Base-by-base conservation (phyloP, 2,888 invertebrate genomes). In the Drosophila hamatofila region DNA sequence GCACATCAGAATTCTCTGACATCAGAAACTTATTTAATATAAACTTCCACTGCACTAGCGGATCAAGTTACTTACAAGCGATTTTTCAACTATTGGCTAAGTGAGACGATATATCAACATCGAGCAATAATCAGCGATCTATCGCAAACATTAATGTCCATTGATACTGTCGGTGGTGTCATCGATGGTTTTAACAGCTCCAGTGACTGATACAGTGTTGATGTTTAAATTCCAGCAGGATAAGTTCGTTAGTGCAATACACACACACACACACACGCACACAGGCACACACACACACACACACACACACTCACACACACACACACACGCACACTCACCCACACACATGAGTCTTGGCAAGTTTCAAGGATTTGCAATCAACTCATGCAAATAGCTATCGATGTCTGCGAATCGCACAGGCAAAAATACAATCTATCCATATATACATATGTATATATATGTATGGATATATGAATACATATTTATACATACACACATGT, bases 311-410 rank as follows among this genome's bases (percentile, higher is more conserved):
- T 51, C 78, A 57, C 64, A 72, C 52, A 23, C 51, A 14, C 33
- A 33, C 14, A 18, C 18, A 12, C 27, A n/a, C 27, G 35, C 68
- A 68, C 49, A 30, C 33, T 21, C 51, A 21, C 21, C 4, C 33
- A 23, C 21, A 51, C 33, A 54, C 66, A 68, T 7, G 8, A 66
- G 78, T 51, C 65, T 77, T 67, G 78, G 74, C 68, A 67, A 57
- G 71, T 81, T 74, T 86, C 78, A 89, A 83, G 82, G 74, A 63
- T 80, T 80, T 63, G 68, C 89, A 83, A 89, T 83, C 83, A 89
- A 70, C 72, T 77, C 81, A 83, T 87, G 83, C 89, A 83, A 83
- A 83, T 89, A 89, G 73, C 89, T 84, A 78, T 68, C 75, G 64
- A 83, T 78, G 68, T 66, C 75, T 59, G 23, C 49, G 58, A 54